Percentiles rank a stretch among this genome's conserved stretches.
Conservation (phyloP, 2,113 vertebrate genomes). For the Lonchura striata region DNA sequence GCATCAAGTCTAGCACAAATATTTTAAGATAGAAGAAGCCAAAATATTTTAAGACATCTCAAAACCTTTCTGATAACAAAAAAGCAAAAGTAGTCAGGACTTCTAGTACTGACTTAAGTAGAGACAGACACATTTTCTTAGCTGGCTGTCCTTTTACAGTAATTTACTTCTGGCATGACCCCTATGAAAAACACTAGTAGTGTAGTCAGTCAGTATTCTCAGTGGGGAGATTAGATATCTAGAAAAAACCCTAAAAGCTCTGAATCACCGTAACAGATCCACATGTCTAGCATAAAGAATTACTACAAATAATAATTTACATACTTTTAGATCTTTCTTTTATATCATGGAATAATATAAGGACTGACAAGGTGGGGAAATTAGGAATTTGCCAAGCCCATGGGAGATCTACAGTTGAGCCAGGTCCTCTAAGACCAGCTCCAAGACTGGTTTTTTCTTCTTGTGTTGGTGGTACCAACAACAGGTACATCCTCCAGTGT, state of each 20-base stretch:
- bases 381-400: neutral
- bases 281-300: neutral
- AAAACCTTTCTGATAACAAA: neutral
- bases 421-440: neutral
- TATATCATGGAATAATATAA: neutral
- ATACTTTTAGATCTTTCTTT: neutral
- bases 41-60: neutral
- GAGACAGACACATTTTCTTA: neutral
- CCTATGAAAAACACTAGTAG: neutral
- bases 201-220: neutral
- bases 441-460: neutral
- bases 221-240: neutral
- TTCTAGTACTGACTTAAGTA: neutral
- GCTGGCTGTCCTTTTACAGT: neutral
- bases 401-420: neutral
- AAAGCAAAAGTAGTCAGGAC: neutral
- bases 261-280: neutral
- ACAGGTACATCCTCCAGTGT: neutral
- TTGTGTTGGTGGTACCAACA: neutral
- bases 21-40: neutral
- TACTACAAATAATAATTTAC: neutral
- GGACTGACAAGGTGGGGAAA: neutral
- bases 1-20: neutral
- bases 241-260: neutral
- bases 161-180: neutral